Conservation (phyloP, 2,888 invertebrate species). For the Dryomyza anilis region DNA sequence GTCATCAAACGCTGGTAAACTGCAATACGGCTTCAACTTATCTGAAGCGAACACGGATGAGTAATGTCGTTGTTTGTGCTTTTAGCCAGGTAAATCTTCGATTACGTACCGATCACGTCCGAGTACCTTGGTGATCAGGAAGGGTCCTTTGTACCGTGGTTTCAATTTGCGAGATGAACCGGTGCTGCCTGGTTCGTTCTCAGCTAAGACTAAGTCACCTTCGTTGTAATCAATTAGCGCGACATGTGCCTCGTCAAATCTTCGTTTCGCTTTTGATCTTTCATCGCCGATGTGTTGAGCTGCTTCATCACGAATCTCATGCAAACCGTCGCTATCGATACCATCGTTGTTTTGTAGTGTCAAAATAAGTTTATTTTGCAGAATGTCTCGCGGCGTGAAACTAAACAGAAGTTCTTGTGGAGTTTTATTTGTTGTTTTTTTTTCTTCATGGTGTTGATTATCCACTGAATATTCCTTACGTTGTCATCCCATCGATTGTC, state of each 20-base stretch:
- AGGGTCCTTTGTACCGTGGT: slow-evolving; percentile 38
- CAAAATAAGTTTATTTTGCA: slow-evolving; percentile 8
- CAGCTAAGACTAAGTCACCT: slow-evolving; percentile 29
- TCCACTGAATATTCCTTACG: slow-evolving; percentile 24
- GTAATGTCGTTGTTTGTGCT: slow-evolving; percentile 34
- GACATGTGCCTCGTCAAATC: slow-evolving; percentile 25
- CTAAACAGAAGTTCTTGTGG: slow-evolving; percentile 29
- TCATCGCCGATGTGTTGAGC: slow-evolving; percentile 7
- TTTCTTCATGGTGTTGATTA: slow-evolving; percentile 26
- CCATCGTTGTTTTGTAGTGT: not conserved
- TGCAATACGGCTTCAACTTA: slow-evolving; percentile 36
- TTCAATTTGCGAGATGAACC: slow-evolving; percentile 36
- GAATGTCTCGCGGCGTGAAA: slow-evolving; percentile 27
- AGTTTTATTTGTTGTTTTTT: slow-evolving; percentile 23
- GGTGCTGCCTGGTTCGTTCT: slow-evolving; percentile 27
- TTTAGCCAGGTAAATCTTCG: slow-evolving; percentile 36
- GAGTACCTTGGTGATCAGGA: slow-evolving; percentile 32
- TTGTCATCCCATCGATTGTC: slow-evolving; percentile 27
- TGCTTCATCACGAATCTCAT: not conserved
- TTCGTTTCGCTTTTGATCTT: slow-evolving; percentile 23
- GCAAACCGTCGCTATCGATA: not conserved
- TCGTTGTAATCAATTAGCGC: slow-evolving; percentile 18
- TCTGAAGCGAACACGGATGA: slow-evolving; percentile 35
- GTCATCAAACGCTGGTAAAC: slow-evolving; percentile 4
- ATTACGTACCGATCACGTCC: slow-evolving; percentile 38